Evolutionary conservation across 2,888 invertebrate species (phyloP).

Genomic region (Rhimphoctona megacephalus): DNA sequence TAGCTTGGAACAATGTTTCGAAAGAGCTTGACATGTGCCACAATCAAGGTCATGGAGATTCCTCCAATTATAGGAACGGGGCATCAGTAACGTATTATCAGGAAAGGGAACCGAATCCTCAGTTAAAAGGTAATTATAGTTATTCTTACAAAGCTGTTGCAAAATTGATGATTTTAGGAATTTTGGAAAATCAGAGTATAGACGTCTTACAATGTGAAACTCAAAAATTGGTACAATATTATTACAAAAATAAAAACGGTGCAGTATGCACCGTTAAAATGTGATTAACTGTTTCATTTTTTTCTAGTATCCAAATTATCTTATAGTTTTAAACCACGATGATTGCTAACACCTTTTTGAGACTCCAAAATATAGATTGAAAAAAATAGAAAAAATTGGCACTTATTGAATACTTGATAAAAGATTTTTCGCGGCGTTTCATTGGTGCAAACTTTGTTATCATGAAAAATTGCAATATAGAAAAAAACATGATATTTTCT

Average conservation of each 20-base stretch:
- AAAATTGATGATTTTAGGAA: not conserved
- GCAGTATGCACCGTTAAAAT: not conserved
- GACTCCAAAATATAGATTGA: too few species aligned
- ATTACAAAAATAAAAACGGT: not conserved
- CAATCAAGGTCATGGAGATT: slow-evolving; percentile 80
- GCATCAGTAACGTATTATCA: slow-evolving; percentile 89
- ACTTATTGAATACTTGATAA: not conserved
- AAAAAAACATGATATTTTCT: not conserved
- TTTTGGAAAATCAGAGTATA: not conserved
- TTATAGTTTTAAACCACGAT: not conserved
- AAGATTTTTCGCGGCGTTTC: too few species aligned
- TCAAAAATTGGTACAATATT: not conserved
- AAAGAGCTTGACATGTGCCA: slow-evolving; percentile 86
- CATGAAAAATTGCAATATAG: not conserved
- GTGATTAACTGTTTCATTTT: not conserved
- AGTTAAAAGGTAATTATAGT: slow-evolving; percentile 79
- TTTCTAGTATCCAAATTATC: not conserved
- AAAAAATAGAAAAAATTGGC: not conserved
- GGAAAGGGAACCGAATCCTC: slow-evolving; percentile 85
- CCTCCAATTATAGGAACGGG: slow-evolving; percentile 83
- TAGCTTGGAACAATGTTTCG: slow-evolving; percentile 86
- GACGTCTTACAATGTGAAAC: not conserved
- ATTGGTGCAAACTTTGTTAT: too few species aligned
- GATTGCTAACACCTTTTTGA: not conserved
- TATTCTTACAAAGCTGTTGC: not conserved